Evolutionary conservation across 2,888 invertebrate species (phyloP).

Genomic region (Xanthorhoe designata): DNA sequence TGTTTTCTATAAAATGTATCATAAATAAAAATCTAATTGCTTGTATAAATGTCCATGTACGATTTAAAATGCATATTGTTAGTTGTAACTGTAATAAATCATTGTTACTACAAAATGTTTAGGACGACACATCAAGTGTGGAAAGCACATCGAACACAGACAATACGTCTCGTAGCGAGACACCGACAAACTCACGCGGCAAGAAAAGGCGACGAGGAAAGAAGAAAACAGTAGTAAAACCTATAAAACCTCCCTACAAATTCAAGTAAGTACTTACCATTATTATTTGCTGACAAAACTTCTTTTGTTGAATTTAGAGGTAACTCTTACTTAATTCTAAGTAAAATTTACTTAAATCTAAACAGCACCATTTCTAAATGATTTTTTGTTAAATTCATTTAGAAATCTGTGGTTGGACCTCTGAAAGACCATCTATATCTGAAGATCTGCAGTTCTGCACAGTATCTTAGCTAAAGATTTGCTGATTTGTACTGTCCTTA

Average conservation of each 20-base stretch:
- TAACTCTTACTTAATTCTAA: no score
- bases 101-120: slow-evolving; percentile 25
- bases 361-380: no score
- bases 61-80: slow-evolving; percentile 1
- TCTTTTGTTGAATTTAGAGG: no score
- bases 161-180: slow-evolving; percentile 92
- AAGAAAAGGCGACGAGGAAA: slow-evolving; percentile 85
- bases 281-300: neutral
- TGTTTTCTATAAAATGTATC: neutral
- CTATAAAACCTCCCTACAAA: slow-evolving; percentile 91
- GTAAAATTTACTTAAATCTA: no score
- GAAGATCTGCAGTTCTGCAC: no score
- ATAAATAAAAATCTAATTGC: neutral
- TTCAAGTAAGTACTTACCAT: slow-evolving; percentile 87
- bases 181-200: slow-evolving; percentile 89
- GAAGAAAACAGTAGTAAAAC: slow-evolving; percentile 82
- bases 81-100: neutral
- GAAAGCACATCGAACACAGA: slow-evolving; percentile 93
- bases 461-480: no score
- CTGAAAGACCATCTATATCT: no score
- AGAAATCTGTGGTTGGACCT: no score
- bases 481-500: no score
- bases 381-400: no score
- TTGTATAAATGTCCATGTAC: neutral
- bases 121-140: slow-evolving; percentile 92